Evolutionary conservation across 2,888 invertebrate genomes (phyloP).

Genomic region (Callosobruchus maculatus): DNA sequence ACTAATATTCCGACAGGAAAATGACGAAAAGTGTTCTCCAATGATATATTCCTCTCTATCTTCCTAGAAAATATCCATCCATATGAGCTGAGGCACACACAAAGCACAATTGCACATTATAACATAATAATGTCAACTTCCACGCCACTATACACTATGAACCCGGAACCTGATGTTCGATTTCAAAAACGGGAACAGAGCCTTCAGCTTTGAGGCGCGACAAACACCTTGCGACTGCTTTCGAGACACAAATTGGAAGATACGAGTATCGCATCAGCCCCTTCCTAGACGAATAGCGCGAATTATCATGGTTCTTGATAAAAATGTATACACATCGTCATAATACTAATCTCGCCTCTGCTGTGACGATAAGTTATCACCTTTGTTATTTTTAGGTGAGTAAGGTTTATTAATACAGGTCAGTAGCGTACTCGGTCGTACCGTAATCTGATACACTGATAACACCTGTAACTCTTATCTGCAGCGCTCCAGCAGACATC

Average conservation of each 20-base stretch:
- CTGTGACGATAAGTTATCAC: constrained; percentile 44
- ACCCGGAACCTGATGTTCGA: neutral
- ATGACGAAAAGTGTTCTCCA: no score
- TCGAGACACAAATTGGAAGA: constrained; percentile 21
- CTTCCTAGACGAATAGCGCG: constrained; percentile 43
- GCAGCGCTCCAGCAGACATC: neutral
- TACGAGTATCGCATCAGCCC: constrained; percentile 40
- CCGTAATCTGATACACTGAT: constrained; percentile 14
- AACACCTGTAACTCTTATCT: neutral
- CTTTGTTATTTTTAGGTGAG: constrained; percentile 42
- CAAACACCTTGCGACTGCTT: neutral
- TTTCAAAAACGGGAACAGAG: neutral
- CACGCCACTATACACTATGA: neutral
- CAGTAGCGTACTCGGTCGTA: constrained; percentile 25
- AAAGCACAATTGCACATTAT: neutral
- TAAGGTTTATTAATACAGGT: neutral
- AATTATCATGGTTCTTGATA: constrained; percentile 45
- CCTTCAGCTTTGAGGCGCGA: neutral
- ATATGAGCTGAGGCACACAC: neutral
- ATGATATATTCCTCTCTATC: no score
- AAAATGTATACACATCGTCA: constrained; percentile 45
- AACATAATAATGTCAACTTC: no score
- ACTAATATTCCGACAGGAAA: no score
- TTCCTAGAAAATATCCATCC: no score
- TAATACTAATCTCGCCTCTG: constrained; percentile 40